Evolutionary conservation across 2,888 invertebrate species (phyloP), one percentile per base, ranked within the genome.

Genomic region (Calephelis perditalis): DNA sequence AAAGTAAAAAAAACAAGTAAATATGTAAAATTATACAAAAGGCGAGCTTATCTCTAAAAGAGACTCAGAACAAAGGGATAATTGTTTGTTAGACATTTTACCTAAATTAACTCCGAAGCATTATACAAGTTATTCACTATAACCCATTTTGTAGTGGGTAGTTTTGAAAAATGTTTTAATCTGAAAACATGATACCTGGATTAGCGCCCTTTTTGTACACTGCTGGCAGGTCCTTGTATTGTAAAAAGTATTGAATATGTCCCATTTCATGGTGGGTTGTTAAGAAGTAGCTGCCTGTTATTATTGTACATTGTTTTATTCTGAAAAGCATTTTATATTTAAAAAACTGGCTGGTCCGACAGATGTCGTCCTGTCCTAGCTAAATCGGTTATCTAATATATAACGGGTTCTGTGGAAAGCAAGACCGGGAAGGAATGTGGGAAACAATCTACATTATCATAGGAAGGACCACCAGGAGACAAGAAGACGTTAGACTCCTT

Each of bases 231-330:
- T 94, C 84, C 72, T 93, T 94, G 74, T 96, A 96, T 67, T 95
- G 94, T 62, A 95, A 71, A 72, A 92, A 95, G 72, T 96, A 96
- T 73, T 96, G 93, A 10, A 96, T 91, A 71, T 96, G 96, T 0
- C 96, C 96, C 95, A 96, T 95, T 82, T 96, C 96, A 70, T 96
- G 96, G 68, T 96, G 95, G 0, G 93, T 93, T 0, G 93, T 94
- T 62, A 91, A 86, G 67, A 95, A 92, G 74, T 94, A 91, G 10
- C 87, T 88, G 65, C 82, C 88, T 0, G 90, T 92, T 7, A 93
- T 81, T 4, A 84, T 78, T 0, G 93, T 92, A 67, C 94, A 94
- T 76, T 94, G 92, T 67, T 92, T 91, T 63, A 94, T 92, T 73
- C 93, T 92, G 74, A 10, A 75, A 76, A 61, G 63, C 37, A 61